Base-by-base conservation (phyloP, 64 coral and sea anemone genomes). In the Pocillopora damicornis region DNA sequence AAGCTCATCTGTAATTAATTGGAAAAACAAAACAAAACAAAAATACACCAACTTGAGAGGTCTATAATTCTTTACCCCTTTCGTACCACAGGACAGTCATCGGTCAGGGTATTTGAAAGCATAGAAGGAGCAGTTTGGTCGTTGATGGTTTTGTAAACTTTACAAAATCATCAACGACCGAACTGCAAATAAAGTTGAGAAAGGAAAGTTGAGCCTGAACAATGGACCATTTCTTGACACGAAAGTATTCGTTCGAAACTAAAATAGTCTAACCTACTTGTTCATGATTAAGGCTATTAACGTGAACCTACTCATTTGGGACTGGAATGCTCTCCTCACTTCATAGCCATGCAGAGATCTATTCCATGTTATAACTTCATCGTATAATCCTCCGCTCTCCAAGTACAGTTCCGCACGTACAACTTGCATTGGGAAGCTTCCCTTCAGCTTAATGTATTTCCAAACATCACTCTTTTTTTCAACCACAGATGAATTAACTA, bases 301-400 rank as follows among this genome's bases (percentile, higher is more conserved):
- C 42, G 25, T 38, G 15, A 75, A 75, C 89, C 76, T 84, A 90
- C 89, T 90, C 73, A 90, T 82, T 80, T 90, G 89, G 2, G 20
- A 37, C 58, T 90, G 79, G 11, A 90, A 90, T 76, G 82, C 18
- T 61, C 59, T 90, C 35, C 56, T 84, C 16, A 76, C 59, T 30
- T 90, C 72, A 62, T 15, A 72, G 22, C 7, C 22, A 14, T 58
- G 23, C 15, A 90, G 73, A 18, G 80, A 74, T 73, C 71, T 90
- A 60, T 77, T 80, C 80, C 80, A 84, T 38, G 80, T 72, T 80
- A 76, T 85, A 23, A 90, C 35, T 25, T 90, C 68, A 84, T 90
- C 89, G 22, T 82, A 90, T 9, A 81, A 84, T 12, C 16, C 89
- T 20, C 68, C 80, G 3, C 89, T 81, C 34, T 72, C 64, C 30